Base-by-base conservation (phyloP, 2,888 invertebrate species). In the Drosophila birchii region DNA sequence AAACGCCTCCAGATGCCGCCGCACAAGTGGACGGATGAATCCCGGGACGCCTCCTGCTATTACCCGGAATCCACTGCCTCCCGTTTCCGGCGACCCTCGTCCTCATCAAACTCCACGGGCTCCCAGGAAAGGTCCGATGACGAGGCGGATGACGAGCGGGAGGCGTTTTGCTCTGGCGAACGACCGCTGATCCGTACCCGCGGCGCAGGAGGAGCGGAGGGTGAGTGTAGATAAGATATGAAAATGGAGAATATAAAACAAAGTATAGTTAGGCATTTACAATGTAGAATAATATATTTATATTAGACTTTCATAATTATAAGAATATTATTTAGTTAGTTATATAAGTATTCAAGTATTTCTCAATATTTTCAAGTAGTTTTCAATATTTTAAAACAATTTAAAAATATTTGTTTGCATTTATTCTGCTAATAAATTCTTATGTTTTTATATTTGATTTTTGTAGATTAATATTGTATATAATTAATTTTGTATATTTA, bases 61-160 rank as follows among this genome's bases (percentile, higher is more conserved):
- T 86, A 89, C 38, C 82, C 67, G 49, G 78, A 87, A 29, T 58
- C 60, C 16, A 39, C 54, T 14, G 32, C 47, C 34, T 45, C 45
- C 23, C 44, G 49, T 7, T 43, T 73, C 20, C 55, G 67, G 11
- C 71, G 79, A 9, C 54, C 51, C 34, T 60, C 72, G 9, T 43
- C 57, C 23, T 67, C 86, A 29, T 71, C 64, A 14, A 45, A 56
- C n/a, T 63, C 80, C 18, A 69, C 76, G 36, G 66, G 69, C 26
- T 71, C 81, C 54, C 76, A 73, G 26, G 81, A 84, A 14, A 75
- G 79, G 26, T 79, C 87, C 45, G 88, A 86, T 20, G 82, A 89
- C 18, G 89, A 89, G 44, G 76, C 75, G 49, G 82, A 81, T 9
- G 85, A 89, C 36, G 89, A 89, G 16, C 88, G 74, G 39, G 81